Evolutionary conservation across 2,888 invertebrate genomes (phyloP).

Genomic region (Amblyteles armatorius): DNA sequence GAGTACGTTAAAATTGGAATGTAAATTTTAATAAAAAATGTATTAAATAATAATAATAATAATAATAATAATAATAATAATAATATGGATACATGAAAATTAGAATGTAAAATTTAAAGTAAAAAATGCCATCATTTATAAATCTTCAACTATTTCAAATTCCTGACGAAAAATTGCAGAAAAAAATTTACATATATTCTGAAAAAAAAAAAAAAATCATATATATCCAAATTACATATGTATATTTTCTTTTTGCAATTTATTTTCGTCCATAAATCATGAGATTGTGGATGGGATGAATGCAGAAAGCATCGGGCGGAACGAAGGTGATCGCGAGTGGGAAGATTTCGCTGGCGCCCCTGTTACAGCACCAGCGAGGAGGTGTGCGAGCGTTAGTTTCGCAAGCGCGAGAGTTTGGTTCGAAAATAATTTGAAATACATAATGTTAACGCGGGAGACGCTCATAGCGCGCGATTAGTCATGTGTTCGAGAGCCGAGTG

Average conservation of each 20-base stretch:
- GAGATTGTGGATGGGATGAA: neutral
- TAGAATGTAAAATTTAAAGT: too few relatives aligned
- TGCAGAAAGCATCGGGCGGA: neutral
- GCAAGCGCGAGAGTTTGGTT: constrained; percentile 9
- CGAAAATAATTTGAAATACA: constrained; percentile 45
- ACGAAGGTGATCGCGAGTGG: constrained; percentile 1
- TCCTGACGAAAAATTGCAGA: too few relatives aligned
- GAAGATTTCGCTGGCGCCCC: constrained; percentile 19
- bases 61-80: neutral
- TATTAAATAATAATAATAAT: neutral
- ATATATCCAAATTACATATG: too few relatives aligned
- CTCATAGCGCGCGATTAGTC: constrained; percentile 35
- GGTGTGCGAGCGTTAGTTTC: constrained; percentile 18
- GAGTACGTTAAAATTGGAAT: too few relatives aligned
- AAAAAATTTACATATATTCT: too few relatives aligned
- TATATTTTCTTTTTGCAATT: neutral
- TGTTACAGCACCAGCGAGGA: neutral
- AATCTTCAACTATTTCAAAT: too few relatives aligned
- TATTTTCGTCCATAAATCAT: neutral
- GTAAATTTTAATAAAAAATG: too few relatives aligned
- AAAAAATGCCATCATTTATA: too few relatives aligned
- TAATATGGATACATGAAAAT: neutral
- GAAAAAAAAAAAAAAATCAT: too few relatives aligned
- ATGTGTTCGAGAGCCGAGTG: constrained; percentile 38
- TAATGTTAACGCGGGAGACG: constrained; percentile 4